A percentile compares a stretch with the other conserved stretches of the same genome.
phyloP scores from a whole-genome alignment of 2,113 vertebrate species.

The Cyphomyrus plagiostoma region DNA sequence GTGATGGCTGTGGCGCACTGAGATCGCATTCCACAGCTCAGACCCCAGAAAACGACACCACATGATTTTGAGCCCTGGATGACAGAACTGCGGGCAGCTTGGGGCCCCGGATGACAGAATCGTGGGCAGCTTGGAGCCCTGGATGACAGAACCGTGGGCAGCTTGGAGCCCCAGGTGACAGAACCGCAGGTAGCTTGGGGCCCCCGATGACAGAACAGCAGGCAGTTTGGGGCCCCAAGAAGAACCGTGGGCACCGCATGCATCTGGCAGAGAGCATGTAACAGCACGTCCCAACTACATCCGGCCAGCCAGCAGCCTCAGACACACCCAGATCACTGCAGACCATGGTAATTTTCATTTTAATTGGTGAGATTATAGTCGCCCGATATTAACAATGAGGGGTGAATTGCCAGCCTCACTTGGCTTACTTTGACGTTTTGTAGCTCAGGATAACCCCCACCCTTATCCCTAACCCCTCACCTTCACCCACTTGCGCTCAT shows the following conservation, averaged over 20 bases:
- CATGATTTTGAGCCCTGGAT: neutral
- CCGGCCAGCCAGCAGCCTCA: neutral
- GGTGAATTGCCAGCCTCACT: neutral
- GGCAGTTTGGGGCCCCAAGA: neutral
- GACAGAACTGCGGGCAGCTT: neutral
- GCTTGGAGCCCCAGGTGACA: neutral
- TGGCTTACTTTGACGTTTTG: neutral
- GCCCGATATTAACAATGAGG: neutral
- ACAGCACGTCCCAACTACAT: neutral
- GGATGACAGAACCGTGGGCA: too few relatives aligned
- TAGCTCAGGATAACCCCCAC: neutral
- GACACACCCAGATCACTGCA: neutral
- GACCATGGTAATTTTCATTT: neutral
- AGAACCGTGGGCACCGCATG: neutral
- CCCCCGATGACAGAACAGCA: neutral
- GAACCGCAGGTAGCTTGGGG: neutral
- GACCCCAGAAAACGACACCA: neutral
- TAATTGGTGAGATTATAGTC: neutral
- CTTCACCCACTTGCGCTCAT: neutral
- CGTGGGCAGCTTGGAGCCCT: too few relatives aligned
- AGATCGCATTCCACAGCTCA: neutral
- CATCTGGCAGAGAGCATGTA: neutral
- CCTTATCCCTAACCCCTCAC: neutral
- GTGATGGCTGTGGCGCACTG: neutral
- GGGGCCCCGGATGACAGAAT: neutral